These are phyloP conservation scores for Rhizomys pruinosus DNA, from an alignment of 2,113 vertebrate genomes.

Conservation along the genomic window DNA sequence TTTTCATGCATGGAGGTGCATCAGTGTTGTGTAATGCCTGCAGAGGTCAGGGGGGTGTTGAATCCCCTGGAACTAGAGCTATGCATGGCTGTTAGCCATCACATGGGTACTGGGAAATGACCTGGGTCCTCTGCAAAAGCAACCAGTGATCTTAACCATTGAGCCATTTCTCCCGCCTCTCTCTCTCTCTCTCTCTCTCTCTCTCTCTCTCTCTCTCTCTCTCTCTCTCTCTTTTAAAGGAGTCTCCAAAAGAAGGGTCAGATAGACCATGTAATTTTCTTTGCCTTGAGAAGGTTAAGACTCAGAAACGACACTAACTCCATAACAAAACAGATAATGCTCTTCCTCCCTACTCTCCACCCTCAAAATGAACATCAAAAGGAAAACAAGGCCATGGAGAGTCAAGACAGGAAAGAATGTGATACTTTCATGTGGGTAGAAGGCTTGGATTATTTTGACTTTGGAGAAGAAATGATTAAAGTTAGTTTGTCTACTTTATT, in stretches of 20 bases:
- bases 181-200: too few species aligned
- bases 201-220: too few species aligned
- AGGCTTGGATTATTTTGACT: slow-evolving; percentile 68
- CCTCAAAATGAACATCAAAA: slow-evolving; percentile 64
- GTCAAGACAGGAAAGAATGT: slow-evolving; percentile 57
- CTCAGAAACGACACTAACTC: slow-evolving; percentile 30
- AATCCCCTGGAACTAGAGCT: too few species aligned
- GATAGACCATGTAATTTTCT: slow-evolving; percentile 30
- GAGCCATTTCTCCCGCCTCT: too few species aligned
- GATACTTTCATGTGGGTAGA: slow-evolving; percentile 60
- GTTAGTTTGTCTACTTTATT: slow-evolving; percentile 20
- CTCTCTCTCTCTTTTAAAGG: neutral
- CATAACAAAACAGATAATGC: neutral
- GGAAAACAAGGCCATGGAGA: slow-evolving; percentile 75
- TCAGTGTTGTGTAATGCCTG: too few species aligned
- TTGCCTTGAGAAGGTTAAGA: slow-evolving; percentile 26
- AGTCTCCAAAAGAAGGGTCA: slow-evolving; percentile 30
- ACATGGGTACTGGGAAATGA: too few species aligned
- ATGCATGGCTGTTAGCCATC: too few species aligned
- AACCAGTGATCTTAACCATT: too few species aligned
- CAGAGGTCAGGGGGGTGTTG: too few species aligned
- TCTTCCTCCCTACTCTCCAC: slow-evolving; percentile 9
- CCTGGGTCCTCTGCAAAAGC: too few species aligned
- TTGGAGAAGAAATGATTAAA: slow-evolving; percentile 66
- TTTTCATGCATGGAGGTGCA: too few species aligned